Base-by-base conservation (phyloP, 2,888 invertebrate genomes). In the Eremobia ochroleuca region DNA sequence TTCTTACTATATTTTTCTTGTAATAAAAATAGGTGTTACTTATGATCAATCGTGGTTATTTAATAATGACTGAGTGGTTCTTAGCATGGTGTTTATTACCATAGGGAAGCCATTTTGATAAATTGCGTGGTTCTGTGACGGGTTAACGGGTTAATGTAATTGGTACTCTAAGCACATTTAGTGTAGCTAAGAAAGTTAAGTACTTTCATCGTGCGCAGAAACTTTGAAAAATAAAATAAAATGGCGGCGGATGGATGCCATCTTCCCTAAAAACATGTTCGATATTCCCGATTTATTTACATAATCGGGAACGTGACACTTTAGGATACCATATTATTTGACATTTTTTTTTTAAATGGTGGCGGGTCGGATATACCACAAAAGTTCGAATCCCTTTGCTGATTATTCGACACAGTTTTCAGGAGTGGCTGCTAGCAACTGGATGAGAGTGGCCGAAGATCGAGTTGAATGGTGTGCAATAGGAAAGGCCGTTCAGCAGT, bases 51-150 rank as follows among this genome's bases (percentile, higher is more conserved):
- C 55, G 69, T 64, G 73, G 69, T 76, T 74, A 68, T 80, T 78
- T 79, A 73, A 76, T 70, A 77, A 79, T 87, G 89, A 88, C 87
- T 72, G 84, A 88, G 86, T 78, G 81, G 71, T 71, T 75, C 46
- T 81, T 86, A 58, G 82, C 88, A 83, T 87, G 87, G 73, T 79
- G 71, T 65, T 71, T 68, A 72, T 68, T 68, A 52, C 40, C 3
- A 4, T 18, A 34, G 4, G 25, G 43, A 81, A 52, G 79, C 37
- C n/a, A 75, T 81, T 81, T 69, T 76, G 34, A 67, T 49, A 65
- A 70, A 71, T 46, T 69, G 58, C 52, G 52, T 46, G 49, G 52
- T 25, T 59, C 5, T 52, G 34, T 65, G 59, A 43, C n/a, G 49
- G 43, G 25, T 5, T 34, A 11, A 11, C 4, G 4, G 25, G 4